A percentile compares a stretch with the other conserved stretches of the same genome.
Conservation (phyloP, 2,113 vertebrate species). For the Platysternon megacephalum region DNA sequence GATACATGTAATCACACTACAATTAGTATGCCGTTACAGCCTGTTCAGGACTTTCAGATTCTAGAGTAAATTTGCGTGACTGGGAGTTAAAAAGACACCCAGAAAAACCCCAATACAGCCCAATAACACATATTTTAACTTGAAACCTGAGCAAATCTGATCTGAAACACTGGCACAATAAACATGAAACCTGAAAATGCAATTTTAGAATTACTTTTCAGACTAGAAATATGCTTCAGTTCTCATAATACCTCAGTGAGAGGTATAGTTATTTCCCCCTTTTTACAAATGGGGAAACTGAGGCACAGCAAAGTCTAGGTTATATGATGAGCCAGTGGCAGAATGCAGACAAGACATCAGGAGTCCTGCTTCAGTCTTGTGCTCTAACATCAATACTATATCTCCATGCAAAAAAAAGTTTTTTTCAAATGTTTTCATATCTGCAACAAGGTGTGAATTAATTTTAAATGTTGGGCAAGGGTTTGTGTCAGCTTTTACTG, state of each 20-base stretch:
- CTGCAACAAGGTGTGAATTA: neutral
- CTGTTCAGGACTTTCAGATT: neutral
- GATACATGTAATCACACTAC: neutral
- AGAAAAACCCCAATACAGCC: neutral
- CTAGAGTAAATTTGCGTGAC: neutral
- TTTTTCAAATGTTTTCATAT: neutral
- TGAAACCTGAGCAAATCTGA: neutral
- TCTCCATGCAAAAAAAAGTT: neutral
- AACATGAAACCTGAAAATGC: neutral
- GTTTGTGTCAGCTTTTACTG: neutral
- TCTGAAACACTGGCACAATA: neutral
- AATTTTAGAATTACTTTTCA: neutral
- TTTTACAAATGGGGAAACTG: neutral
- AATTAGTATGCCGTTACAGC: neutral
- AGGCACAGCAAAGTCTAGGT: neutral
- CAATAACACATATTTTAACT: neutral
- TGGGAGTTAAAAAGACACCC: neutral
- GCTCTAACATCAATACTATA: neutral
- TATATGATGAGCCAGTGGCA: neutral
- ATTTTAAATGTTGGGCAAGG: neutral
- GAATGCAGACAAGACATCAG: neutral
- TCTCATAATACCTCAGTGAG: neutral
- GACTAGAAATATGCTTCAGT: neutral
- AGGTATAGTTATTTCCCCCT: neutral
- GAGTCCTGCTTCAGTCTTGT: neutral